Conservation (phyloP, 1,140 invertebrate genomes). For the Semibalanus balanoides region DNA sequence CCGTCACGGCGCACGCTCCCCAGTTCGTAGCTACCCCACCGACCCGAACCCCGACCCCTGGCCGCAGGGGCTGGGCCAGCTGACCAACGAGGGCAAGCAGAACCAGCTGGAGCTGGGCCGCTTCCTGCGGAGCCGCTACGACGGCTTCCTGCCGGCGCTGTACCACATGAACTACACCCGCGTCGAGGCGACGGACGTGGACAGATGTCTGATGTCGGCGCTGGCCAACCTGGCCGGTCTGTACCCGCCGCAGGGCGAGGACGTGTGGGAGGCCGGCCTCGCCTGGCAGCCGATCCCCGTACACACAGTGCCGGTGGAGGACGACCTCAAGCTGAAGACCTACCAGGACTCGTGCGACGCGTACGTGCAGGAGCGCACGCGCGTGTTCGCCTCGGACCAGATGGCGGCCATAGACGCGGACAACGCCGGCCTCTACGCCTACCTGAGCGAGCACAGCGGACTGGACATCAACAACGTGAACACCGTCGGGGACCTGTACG, state of each 20-base stretch:
- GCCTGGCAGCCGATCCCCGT: no score
- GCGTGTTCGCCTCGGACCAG: not conserved
- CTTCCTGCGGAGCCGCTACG: conserved; percentile 11
- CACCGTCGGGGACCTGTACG: no score
- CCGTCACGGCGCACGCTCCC: conserved; percentile 66
- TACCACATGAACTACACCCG: conserved; percentile 23
- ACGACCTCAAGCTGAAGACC: no score
- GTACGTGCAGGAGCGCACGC: not conserved
- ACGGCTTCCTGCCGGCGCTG: not conserved
- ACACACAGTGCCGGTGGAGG: no score
- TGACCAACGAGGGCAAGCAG: conserved; percentile 44
- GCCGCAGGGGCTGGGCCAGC: conserved; percentile 55
- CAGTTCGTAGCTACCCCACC: conserved; percentile 47
- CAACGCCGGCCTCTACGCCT: not conserved
- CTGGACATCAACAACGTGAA: not conserved
- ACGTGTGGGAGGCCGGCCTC: no score
- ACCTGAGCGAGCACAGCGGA: not conserved
- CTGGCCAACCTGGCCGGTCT: no score
- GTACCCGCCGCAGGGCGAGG: no score
- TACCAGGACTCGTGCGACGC: conserved; percentile 14
- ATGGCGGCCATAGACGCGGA: not conserved
- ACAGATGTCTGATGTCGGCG: conserved; percentile 35
- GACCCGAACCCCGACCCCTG: conserved; percentile 53
- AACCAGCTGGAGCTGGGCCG: conserved; percentile 13
- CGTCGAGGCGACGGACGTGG: conserved; percentile 28